Percentiles rank a stretch among this genome's conserved stretches.
Conservation (phyloP, 2,797 vertebrate genomes). For the Danio aesculapii region DNA sequence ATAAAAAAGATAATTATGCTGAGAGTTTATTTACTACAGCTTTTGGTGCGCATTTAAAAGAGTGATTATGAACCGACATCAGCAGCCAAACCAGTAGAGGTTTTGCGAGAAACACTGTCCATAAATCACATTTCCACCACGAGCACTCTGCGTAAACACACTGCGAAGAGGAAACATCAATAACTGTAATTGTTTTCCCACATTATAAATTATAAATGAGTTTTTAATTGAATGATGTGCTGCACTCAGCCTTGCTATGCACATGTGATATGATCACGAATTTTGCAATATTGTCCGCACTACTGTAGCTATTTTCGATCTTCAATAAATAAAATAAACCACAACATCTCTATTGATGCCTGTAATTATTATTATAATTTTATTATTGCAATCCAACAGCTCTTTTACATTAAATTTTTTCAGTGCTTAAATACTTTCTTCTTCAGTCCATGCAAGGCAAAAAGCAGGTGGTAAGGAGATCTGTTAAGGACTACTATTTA, state of each 20-base stretch:
- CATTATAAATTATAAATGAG: slow-evolving; percentile 36
- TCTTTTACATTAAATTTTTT: background rate
- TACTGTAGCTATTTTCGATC: slow-evolving; percentile 16
- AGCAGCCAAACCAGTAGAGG: background rate
- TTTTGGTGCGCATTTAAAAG: background rate
- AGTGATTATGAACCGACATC: background rate
- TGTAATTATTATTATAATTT: slow-evolving; percentile 10
- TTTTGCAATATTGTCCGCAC: slow-evolving; percentile 28
- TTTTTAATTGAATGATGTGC: slow-evolving; percentile 35
- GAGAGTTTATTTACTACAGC: background rate
- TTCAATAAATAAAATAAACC: slow-evolving; percentile 22
- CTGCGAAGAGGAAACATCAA: slow-evolving; percentile 11
- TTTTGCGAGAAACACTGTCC: slow-evolving; percentile 10
- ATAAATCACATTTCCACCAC: background rate
- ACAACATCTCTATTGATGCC: slow-evolving; percentile 11
- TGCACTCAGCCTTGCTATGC: background rate
- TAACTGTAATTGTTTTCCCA: slow-evolving; percentile 26
- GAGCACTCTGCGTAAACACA: background rate
- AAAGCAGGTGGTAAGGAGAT: too few species aligned
- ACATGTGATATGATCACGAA: slow-evolving; percentile 26
- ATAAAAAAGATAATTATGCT: slow-evolving; percentile 7
- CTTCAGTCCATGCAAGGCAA: too few species aligned
- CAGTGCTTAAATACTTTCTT: too few species aligned
- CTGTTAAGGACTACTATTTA: background rate
- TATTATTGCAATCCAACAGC: background rate